phyloP scores from a whole-genome alignment of 2,888 invertebrate genomes.

The Marasmarcha lunaedactyla region DNA sequence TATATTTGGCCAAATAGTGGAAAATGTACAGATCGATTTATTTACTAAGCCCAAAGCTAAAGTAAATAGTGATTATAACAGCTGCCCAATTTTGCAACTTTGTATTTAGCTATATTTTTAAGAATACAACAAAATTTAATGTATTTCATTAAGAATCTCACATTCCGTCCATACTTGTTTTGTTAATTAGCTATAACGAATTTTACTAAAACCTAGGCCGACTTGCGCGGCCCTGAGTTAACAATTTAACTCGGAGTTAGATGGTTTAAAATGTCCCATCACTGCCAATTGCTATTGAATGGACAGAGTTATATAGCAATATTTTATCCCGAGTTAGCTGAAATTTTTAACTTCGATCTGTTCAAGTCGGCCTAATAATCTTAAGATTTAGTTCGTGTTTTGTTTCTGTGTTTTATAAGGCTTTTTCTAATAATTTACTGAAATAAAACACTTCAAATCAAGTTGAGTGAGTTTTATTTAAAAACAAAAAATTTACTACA shows the following conservation, averaged over 20 bases:
- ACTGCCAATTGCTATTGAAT: too few species aligned
- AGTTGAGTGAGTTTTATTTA: constrained; percentile 19
- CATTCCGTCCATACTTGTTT: constrained; percentile 68
- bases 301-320: too few species aligned
- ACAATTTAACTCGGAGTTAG: too few species aligned
- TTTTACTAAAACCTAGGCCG: constrained; percentile 38
- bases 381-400: constrained; percentile 1
- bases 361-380: constrained; percentile 14
- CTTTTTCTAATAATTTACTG: background rate
- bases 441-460: constrained; percentile 12
- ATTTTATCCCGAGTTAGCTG: too few species aligned
- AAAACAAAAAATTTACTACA: constrained; percentile 1
- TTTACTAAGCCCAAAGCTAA: too few species aligned
- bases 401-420: background rate
- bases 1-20: too few species aligned
- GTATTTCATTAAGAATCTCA: constrained; percentile 51
- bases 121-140: background rate
- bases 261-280: too few species aligned
- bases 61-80: too few species aligned
- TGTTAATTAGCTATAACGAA: constrained; percentile 56
- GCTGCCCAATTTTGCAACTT: too few species aligned
- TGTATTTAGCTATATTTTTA: background rate
- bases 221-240: too few species aligned
- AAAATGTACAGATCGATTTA: too few species aligned
- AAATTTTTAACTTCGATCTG: too few species aligned